Evolutionary conservation across 2,797 vertebrate species (phyloP), one percentile per base, ranked within the genome.

Genomic region (Apodemus agrarius): DNA sequence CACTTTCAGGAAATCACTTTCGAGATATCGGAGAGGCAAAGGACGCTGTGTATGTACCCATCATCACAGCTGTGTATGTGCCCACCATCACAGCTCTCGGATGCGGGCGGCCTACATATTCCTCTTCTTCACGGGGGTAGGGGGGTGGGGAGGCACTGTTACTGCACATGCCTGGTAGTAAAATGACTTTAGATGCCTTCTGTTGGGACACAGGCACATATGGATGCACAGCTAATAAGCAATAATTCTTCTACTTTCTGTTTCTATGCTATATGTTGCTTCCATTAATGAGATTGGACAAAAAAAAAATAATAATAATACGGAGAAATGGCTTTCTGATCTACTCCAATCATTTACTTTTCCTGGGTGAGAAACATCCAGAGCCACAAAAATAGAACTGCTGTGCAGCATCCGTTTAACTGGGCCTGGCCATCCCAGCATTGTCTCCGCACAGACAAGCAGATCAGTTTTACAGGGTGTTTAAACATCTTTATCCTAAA

Each of bases 401-500:
- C 49, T 12, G 79, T 11, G 16, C 63, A 97, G 52, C 0, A 31
- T 34, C 61, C 40, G 69, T 37, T 97, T 46, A 90, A 90, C 37
- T 57, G 84, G 72, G 40, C 63, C 90, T 94, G 88, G 54, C 82
- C 82, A 57, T 79, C 19, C 67, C 67, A 75, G 43, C 86, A 91
- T 9, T n/a, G 26, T 59, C n/a, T 1, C 12, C 31, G 59, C 46
- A 57, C 89, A 91, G 67, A 83, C 95, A 96, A 88, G 91, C 57
- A 90, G 69, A 37, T 40, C 76, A 59, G 91, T 87, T 81, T 90
- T 83, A 59, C 54, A 49, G 21, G 67, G 34, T 95, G 93, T 12
- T 59, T 59, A n/a, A 82, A 72, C 54, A 84, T 46, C 95, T 43
- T 86, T 93, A 96, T 87, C 59, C 96, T 92, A 91, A 92, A 88